A percentile compares a stretch with the other conserved stretches of the same genome.
phyloP scores from a whole-genome alignment of 2,888 invertebrate species.

The Lycia hirtaria region DNA sequence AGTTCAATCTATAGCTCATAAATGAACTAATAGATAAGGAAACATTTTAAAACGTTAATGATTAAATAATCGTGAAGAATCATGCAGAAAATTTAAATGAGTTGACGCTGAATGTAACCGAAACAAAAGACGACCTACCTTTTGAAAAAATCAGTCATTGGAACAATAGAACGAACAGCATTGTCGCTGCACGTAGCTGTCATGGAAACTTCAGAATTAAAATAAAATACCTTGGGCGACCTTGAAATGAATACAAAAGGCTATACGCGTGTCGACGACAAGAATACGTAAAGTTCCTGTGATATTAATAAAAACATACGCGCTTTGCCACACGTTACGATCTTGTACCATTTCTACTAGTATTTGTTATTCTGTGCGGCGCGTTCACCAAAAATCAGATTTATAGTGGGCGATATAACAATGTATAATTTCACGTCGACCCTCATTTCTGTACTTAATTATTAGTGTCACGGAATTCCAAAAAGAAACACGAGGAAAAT shows the following conservation, averaged over 20 bases:
- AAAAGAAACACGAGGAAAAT: constrained; percentile 77
- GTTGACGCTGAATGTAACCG: background rate
- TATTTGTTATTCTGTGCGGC: constrained; percentile 73
- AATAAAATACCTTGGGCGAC: constrained; percentile 24
- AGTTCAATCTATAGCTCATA: too few species aligned
- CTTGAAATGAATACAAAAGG: constrained; percentile 30
- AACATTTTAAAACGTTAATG: constrained; percentile 4
- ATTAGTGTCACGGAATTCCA: constrained; percentile 84
- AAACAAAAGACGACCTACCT: constrained; percentile 24
- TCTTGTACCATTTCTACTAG: constrained; percentile 31
- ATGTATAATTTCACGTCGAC: constrained; percentile 79
- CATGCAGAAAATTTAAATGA: background rate
- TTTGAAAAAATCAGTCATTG: constrained; percentile 14
- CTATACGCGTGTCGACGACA: constrained; percentile 22
- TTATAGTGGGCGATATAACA: constrained; percentile 78
- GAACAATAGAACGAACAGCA: constrained; percentile 17
- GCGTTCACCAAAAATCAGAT: constrained; percentile 77
- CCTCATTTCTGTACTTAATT: constrained; percentile 78
- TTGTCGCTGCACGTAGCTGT: constrained; percentile 25
- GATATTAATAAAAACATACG: constrained; percentile 43
- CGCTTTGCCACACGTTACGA: constrained; percentile 31
- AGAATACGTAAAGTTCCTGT: constrained; percentile 39
- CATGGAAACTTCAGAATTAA: constrained; percentile 25
- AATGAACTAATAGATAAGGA: too few species aligned
- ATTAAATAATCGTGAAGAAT: background rate